A percentile compares a stretch with the other conserved stretches of the same genome.
These are phyloP conservation scores for Digitonthophagus gazella DNA, from an alignment of 2,888 invertebrate genomes.

Conservation along the genomic window DNA sequence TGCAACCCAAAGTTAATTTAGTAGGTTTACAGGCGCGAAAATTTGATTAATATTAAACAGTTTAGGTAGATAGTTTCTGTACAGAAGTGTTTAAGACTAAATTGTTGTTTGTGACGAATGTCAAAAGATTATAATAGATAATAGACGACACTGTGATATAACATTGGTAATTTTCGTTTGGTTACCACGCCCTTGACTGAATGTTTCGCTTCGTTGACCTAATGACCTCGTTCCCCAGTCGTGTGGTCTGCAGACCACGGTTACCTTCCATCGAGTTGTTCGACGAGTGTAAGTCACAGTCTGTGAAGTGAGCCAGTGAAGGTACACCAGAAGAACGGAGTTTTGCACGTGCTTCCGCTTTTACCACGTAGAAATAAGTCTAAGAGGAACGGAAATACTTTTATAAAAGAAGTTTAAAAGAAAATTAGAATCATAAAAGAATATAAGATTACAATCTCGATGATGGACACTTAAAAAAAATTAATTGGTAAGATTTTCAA, in stretches of 20 bases:
- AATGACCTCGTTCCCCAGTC: neutral
- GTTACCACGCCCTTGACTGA: neutral
- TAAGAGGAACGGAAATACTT: neutral
- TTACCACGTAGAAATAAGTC: neutral
- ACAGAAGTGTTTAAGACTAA: too few relatives aligned
- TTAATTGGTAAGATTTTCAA: neutral
- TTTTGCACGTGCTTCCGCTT: neutral
- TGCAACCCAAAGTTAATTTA: neutral
- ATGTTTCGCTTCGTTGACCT: neutral
- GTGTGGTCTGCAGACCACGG: neutral
- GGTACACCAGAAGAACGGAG: neutral
- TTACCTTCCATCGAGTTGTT: neutral
- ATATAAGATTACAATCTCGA: neutral
- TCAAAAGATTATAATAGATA: too few relatives aligned
- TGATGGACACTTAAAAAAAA: neutral
- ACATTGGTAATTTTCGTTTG: neutral
- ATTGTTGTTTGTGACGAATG: too few relatives aligned
- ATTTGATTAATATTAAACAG: neutral
- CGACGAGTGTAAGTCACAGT: neutral
- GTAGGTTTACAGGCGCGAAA: too few relatives aligned
- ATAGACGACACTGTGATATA: too few relatives aligned
- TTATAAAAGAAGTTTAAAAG: too few relatives aligned
- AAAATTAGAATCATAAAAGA: neutral
- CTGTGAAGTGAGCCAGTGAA: neutral
- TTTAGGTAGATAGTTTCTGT: neutral